These are phyloP conservation scores for Antechinus stuartii DNA, from an alignment of 2,113 vertebrate genomes.

Conservation along the genomic window DNA sequence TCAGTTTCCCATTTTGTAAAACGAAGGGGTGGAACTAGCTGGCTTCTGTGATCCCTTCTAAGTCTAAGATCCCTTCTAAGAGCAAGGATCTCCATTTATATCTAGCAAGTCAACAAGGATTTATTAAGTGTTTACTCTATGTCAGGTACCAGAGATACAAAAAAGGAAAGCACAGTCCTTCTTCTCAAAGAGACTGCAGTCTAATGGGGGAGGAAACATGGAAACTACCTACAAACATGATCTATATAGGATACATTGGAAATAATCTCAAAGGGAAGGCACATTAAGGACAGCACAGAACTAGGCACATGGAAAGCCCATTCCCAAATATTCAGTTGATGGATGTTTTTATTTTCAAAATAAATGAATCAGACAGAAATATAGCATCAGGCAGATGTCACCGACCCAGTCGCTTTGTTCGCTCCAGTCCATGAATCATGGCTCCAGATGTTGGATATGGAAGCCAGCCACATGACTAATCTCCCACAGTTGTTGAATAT, in stretches of 20 bases:
- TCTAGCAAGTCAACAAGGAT: background rate
- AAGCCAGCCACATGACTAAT: background rate
- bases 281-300: background rate
- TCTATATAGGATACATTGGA: background rate
- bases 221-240: background rate
- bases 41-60: background rate
- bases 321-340: background rate
- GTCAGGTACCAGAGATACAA: background rate
- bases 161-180: background rate
- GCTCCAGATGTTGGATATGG: background rate
- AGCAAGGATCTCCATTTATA: background rate
- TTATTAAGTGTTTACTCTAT: background rate
- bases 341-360: background rate
- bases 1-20: too few species aligned
- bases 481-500: constrained; percentile 28
- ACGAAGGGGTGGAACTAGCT: too few species aligned
- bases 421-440: background rate
- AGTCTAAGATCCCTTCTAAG: background rate
- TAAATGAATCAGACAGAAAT: background rate
- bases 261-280: background rate
- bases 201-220: background rate
- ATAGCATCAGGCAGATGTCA: background rate
- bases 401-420: background rate
- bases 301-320: background rate
- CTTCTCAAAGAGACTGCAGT: background rate